Evolutionary conservation across 2,888 invertebrate genomes (phyloP).

Genomic region (Parnassius smintheus): DNA sequence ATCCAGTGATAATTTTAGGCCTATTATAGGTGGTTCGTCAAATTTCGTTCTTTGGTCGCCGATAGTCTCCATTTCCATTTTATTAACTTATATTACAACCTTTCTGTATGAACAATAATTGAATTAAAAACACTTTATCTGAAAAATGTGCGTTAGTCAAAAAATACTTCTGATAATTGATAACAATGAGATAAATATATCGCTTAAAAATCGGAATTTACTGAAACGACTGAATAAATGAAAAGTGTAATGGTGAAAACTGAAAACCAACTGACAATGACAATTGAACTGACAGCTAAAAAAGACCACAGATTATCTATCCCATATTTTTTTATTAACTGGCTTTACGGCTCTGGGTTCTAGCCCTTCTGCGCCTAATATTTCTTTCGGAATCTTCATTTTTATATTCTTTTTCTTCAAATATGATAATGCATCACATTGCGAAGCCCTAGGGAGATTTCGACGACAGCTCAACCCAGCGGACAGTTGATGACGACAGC

Average conservation of each 20-base stretch:
- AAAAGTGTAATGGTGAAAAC: not conserved
- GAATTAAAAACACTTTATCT: slow-evolving; percentile 11
- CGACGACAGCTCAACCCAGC: too few relatives aligned
- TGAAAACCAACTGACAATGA: too few relatives aligned
- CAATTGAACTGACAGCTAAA: too few relatives aligned
- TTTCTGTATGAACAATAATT: slow-evolving; percentile 11
- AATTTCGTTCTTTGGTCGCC: slow-evolving; percentile 38
- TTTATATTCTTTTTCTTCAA: too few relatives aligned
- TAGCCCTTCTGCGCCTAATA: too few relatives aligned
- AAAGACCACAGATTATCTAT: too few relatives aligned
- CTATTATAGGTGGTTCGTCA: slow-evolving; percentile 82
- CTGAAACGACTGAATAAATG: slow-evolving; percentile 13
- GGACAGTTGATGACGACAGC: too few relatives aligned
- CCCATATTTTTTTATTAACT: too few relatives aligned
- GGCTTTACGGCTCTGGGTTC: too few relatives aligned
- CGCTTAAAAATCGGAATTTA: slow-evolving; percentile 4
- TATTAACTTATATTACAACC: slow-evolving; percentile 21
- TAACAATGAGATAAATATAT: slow-evolving; percentile 5
- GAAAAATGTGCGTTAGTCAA: slow-evolving; percentile 2
- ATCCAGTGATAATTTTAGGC: slow-evolving; percentile 87
- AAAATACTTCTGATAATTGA: slow-evolving; percentile 15
- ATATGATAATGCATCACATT: too few relatives aligned
- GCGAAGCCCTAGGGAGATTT: too few relatives aligned
- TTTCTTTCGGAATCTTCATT: too few relatives aligned
- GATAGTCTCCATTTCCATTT: slow-evolving; percentile 36